Evolutionary conservation across 64 coral and sea anemone species (phyloP).

Genomic region (Pocillopora verrucosa): DNA sequence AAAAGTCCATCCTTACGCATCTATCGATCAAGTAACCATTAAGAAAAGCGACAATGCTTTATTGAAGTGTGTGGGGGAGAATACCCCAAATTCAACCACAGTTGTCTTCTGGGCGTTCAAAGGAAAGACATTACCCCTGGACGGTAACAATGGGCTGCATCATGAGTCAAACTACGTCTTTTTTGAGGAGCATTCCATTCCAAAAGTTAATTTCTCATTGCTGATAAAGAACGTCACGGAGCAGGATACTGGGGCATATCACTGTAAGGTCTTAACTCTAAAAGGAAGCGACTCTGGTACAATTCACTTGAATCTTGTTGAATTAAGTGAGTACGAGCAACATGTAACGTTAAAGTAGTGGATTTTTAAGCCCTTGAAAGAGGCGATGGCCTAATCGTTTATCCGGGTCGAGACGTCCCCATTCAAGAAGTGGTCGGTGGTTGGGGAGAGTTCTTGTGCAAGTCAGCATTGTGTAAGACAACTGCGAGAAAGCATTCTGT

Average conservation of each 20-base stretch:
- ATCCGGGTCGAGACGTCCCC: too few relatives aligned
- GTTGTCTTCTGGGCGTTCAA: slow-evolving; percentile 13
- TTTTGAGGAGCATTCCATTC: neutral
- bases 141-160: neutral
- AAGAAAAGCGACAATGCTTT: neutral
- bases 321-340: neutral
- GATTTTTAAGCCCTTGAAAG: too few relatives aligned
- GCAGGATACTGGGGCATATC: neutral
- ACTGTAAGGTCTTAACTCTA: neutral
- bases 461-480: too few relatives aligned
- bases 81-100: neutral
- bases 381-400: too few relatives aligned
- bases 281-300: slow-evolving; percentile 6
- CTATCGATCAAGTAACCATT: neutral
- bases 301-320: slow-evolving; percentile 1
- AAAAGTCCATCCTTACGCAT: neutral
- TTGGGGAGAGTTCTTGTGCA: too few relatives aligned
- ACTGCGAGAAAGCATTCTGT: too few relatives aligned
- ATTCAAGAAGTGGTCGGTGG: too few relatives aligned
- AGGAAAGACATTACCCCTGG: neutral
- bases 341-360: too few relatives aligned
- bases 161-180: neutral
- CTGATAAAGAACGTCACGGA: slow-evolving; percentile 30
- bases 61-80: slow-evolving; percentile 5
- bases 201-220: slow-evolving; percentile 30